These are phyloP conservation scores for Megaleporinus macrocephalus DNA, from an alignment of 2,113 vertebrate genomes.

Conservation along the genomic window DNA sequence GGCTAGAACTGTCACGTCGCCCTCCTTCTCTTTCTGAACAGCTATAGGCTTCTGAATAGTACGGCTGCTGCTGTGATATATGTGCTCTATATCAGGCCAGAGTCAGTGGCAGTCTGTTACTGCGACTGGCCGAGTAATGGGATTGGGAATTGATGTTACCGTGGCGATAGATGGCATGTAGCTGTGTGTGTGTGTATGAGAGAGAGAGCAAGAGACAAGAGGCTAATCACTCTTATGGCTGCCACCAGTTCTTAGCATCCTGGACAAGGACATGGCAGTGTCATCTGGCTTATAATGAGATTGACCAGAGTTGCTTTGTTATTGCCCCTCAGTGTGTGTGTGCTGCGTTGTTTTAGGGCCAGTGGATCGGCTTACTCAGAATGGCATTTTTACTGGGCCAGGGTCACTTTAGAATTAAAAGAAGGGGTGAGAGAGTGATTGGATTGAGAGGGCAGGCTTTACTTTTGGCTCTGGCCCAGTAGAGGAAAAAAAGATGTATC, in stretches of 20 bases:
- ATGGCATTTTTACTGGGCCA: background rate
- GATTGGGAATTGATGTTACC: constrained; percentile 74
- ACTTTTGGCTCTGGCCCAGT: background rate
- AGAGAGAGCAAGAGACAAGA: constrained; percentile 21
- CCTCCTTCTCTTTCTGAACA: constrained; percentile 22
- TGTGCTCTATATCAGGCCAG: constrained; percentile 58
- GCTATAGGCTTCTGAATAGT: constrained; percentile 1
- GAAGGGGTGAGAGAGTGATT: background rate
- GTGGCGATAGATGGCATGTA: constrained; percentile 63
- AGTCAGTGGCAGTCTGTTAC: constrained; percentile 60
- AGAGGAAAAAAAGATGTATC: background rate
- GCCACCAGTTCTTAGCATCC: background rate
- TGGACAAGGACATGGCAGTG: constrained; percentile 40
- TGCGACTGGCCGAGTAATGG: constrained; percentile 59
- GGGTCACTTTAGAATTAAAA: background rate
- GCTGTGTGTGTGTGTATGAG: constrained; percentile 33
- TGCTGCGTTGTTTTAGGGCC: constrained; percentile 13
- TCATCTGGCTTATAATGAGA: constrained; percentile 7
- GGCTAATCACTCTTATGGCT: constrained; percentile 59
- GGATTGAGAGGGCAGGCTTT: background rate
- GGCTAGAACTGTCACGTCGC: too few species aligned
- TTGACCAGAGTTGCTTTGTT: constrained; percentile 25
- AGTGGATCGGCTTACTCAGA: constrained; percentile 16
- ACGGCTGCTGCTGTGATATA: constrained; percentile 60
- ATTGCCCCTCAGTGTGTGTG: background rate